Evolutionary conservation across 2,888 invertebrate genomes (phyloP), one percentile per base, ranked within the genome.

Genomic region (Nezara viridula): DNA sequence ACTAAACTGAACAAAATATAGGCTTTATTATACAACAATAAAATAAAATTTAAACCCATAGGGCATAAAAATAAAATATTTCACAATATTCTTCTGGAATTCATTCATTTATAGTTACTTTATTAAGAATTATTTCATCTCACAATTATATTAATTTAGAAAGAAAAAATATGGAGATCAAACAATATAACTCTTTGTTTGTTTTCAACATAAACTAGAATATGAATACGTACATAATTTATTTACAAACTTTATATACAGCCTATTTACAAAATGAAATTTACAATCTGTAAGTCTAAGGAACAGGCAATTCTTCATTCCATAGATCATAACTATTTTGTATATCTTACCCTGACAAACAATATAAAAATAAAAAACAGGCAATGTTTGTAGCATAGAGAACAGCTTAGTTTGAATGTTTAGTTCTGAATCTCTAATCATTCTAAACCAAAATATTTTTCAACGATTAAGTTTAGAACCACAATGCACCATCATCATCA

Each of bases 401-500:
- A 32, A 4, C 32, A 73, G 66, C 27, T 73, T 19, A 37, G 19
- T 16, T 60, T 27, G 4, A 16, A 27, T 66, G 55, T 55, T 24
- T 6, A 24, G n/a, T 55, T 9, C 14, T 77, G 9, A 77, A 81
- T 44, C 1, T 44, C n/a, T 47, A 44, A 21, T 16, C 73, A 73
- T 32, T 66, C 19, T 32, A 32, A 16, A 77, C 3, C 12, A 47
- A 44, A 21, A 44, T 3, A n/a, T 44, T n/a, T 77, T 60, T 60
- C 14, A 37, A 37, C 37, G 19, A 21, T 6, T 7, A 37, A 0
- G 14, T 24, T 81, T 93, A 95, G 92, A 95, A 95, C 95, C 95
- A 95, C 66, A 95, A 92, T 91, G 94, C 95, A 12, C 94, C 94
- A 21, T 93, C 94, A 89, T 94, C 94, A 89, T 94, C 94, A 27